These are phyloP conservation scores for Gymnoscelis rufifasciata DNA, from an alignment of 2,888 invertebrate species.

Conservation along the genomic window DNA sequence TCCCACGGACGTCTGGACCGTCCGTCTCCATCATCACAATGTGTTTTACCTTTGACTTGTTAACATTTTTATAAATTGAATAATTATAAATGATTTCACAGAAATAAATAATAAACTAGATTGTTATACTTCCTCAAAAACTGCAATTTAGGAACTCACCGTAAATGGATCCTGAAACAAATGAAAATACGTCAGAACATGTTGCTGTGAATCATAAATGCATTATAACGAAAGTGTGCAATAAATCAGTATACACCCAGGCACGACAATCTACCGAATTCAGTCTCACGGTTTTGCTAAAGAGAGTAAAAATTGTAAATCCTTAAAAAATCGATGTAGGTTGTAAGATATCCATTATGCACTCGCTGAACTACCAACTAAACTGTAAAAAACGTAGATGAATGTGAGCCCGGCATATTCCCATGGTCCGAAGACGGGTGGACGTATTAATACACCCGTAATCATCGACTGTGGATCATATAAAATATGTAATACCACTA, in stretches of 20 bases:
- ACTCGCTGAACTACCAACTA: slow-evolving; percentile 70
- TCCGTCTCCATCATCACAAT: too few species aligned
- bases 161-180: slow-evolving; percentile 83
- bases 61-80: too few species aligned
- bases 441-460: slow-evolving; percentile 73
- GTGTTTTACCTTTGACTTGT: too few species aligned
- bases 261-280: slow-evolving; percentile 5
- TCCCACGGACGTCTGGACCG: too few species aligned
- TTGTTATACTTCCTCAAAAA: background rate
- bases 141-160: slow-evolving; percentile 55
- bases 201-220: background rate
- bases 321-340: slow-evolving; percentile 48
- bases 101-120: background rate
- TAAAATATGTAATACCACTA: slow-evolving; percentile 76
- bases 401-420: slow-evolving; percentile 62
- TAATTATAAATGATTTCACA: too few species aligned
- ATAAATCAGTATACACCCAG: background rate
- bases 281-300: slow-evolving; percentile 45
- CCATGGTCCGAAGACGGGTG: slow-evolving; percentile 67
- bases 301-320: slow-evolving; percentile 43
- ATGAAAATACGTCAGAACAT: slow-evolving; percentile 38
- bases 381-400: slow-evolving; percentile 73
- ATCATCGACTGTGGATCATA: slow-evolving; percentile 68
- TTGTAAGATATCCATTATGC: slow-evolving; percentile 54
- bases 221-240: background rate